Conservation (phyloP, 2,888 invertebrate genomes). For the Salticus scenicus region DNA sequence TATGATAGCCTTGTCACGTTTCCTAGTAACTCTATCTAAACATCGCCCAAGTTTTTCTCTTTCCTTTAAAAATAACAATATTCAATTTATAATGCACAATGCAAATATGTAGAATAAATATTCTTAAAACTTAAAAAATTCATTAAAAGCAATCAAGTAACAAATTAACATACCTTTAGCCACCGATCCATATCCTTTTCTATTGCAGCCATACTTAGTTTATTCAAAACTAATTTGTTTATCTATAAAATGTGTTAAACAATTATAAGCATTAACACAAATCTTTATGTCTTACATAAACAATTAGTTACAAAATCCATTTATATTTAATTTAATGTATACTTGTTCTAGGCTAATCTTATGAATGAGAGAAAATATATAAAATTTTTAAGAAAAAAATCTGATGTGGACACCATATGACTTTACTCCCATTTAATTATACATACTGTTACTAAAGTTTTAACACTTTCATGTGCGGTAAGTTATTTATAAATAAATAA, state of each 20-base stretch:
- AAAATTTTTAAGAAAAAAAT: no score
- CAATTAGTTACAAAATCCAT: no score
- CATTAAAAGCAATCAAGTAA: background rate
- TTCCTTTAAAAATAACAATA: conserved; percentile 79
- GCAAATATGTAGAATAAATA: background rate
- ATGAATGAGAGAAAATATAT: no score
- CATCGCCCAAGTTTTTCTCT: conserved; percentile 85
- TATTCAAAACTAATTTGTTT: conserved; percentile 85
- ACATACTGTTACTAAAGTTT: no score
- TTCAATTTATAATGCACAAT: no score
- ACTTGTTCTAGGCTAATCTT: no score
- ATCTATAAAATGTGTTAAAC: conserved; percentile 76
- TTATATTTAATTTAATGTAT: no score
- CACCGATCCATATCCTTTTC: conserved; percentile 91
- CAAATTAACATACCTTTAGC: conserved; percentile 76
- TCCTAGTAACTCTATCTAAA: conserved; percentile 80
- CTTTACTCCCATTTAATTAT: no score
- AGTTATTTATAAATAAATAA: no score
- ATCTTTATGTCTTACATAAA: no score
- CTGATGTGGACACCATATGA: no score
- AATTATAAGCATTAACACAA: background rate
- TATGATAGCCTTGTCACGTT: conserved; percentile 76
- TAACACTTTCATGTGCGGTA: no score
- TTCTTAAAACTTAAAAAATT: background rate
- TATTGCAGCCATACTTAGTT: conserved; percentile 87